These are phyloP conservation scores for Gadopsis marmoratus DNA, from an alignment of 2,797 vertebrate genomes.

Conservation along the genomic window DNA sequence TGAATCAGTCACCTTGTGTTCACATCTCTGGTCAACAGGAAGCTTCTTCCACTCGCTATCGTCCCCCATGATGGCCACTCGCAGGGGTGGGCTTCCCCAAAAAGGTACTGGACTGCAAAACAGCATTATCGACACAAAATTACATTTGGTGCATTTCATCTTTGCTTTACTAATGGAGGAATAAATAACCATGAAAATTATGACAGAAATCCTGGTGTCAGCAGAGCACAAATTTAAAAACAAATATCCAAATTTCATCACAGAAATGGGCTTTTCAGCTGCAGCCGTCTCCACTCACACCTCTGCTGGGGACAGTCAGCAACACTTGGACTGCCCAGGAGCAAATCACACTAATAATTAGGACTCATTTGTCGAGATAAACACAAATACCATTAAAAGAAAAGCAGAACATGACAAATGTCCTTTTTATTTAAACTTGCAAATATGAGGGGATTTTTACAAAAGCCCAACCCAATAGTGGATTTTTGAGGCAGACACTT, in stretches of 20 bases:
- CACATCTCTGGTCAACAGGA: slow-evolving; percentile 97
- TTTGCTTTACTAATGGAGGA: background rate
- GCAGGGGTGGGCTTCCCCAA: slow-evolving; percentile 72
- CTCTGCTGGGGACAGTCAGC: background rate
- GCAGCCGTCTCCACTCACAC: background rate
- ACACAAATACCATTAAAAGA: background rate
- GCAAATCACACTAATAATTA: background rate
- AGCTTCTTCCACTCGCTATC: slow-evolving; percentile 99
- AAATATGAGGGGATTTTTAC: background rate
- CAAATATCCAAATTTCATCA: background rate
- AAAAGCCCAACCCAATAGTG: background rate
- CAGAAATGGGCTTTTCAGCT: background rate
- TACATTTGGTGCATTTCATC: background rate
- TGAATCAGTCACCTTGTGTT: slow-evolving; percentile 92
- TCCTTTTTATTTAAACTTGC: background rate
- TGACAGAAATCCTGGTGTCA: background rate
- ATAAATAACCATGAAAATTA: background rate
- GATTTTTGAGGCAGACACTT: background rate
- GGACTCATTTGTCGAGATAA: background rate
- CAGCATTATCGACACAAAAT: background rate
- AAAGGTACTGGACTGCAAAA: slow-evolving; percentile 75
- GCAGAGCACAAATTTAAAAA: background rate
- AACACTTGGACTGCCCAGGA: background rate
- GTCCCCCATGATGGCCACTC: slow-evolving; percentile 91
- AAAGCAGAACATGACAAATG: background rate